Evolutionary conservation across 2,113 vertebrate genomes (phyloP), one percentile per base, ranked within the genome.

Genomic region (Strix uralensis): DNA sequence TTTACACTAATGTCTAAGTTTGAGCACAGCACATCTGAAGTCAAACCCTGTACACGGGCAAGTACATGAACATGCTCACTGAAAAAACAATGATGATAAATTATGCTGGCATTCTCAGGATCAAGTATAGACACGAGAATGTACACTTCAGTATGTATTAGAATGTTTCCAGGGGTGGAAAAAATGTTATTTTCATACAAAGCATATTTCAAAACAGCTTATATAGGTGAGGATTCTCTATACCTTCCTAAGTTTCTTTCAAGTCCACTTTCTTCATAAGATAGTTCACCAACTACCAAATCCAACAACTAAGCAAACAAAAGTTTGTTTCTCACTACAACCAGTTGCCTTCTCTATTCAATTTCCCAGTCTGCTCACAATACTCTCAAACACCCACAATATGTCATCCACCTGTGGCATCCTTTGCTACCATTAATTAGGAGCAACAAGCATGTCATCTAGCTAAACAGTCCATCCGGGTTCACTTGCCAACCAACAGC

Each of bases 71-170:
- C 21, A 59, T 0, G 12, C 49, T 92, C 66, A 72, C 38, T 42
- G 36, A 57, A 70, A 51, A 70, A 88, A 55, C 15, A 5, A 5
- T 0, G 17, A 84, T 66, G 83, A 93, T 15, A 42, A 81, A 71
- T 29, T 15, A 21, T 4, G 6, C 5, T 74, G 69, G 72, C 59
- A 90, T 71, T 47, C 81, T 62, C 59, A 34, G 77, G 46, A 93
- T 74, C 79, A 78, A 86, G 92, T 55, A 73, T 2, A 71, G 80
- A 58, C 90, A 74, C 9, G 79, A 80, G 42, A 95, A 78, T 38
- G 59, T 32, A 30, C 13, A 36, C 52, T 1, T 52, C 80, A 61
- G 20, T 63, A 55, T 10, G 29, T 29, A 77, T 26, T 47, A 40
- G 42, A 47, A 47, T 2, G 40, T 27, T 88, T 74, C 65, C 47